These are phyloP conservation scores for Machaerirhynchus nigripectus DNA, from an alignment of 2,113 vertebrate species.

Conservation along the genomic window DNA sequence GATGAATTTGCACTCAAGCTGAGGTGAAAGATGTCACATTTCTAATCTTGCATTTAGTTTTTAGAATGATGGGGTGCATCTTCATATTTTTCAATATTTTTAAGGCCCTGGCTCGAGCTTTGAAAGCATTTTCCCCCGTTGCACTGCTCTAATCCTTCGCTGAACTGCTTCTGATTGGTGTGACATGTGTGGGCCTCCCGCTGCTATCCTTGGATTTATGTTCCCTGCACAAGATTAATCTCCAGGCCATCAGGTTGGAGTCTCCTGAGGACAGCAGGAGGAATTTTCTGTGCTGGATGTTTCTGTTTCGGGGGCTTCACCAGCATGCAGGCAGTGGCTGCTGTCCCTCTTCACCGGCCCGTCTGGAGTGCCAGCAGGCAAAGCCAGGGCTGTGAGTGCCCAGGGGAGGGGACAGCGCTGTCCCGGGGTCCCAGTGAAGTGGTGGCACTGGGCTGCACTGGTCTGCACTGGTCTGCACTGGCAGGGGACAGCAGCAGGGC, in stretches of 20 bases:
- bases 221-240: slow-evolving; percentile 20
- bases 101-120: not conserved
- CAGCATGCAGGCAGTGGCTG: not conserved
- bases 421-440: not conserved
- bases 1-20: not conserved
- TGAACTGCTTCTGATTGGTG: not conserved
- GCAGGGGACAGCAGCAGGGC: not conserved
- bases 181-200: not conserved
- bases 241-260: not conserved
- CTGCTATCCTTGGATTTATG: not conserved
- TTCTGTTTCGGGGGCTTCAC: not conserved
- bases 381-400: not conserved
- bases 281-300: not conserved
- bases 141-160: not conserved
- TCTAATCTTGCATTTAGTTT: not conserved
- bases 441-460: not conserved
- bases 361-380: not conserved
- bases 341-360: not conserved
- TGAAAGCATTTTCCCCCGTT: not conserved
- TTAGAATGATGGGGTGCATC: not conserved
- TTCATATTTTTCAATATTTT: not conserved
- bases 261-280: slow-evolving; percentile 30
- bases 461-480: not conserved
- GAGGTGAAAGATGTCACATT: not conserved
- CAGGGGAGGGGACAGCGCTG: accelerated